A percentile compares a stretch with the other conserved stretches of the same genome.
phyloP scores from a whole-genome alignment of 1,140 invertebrate genomes.

The Teleogryllus occipitalis region DNA sequence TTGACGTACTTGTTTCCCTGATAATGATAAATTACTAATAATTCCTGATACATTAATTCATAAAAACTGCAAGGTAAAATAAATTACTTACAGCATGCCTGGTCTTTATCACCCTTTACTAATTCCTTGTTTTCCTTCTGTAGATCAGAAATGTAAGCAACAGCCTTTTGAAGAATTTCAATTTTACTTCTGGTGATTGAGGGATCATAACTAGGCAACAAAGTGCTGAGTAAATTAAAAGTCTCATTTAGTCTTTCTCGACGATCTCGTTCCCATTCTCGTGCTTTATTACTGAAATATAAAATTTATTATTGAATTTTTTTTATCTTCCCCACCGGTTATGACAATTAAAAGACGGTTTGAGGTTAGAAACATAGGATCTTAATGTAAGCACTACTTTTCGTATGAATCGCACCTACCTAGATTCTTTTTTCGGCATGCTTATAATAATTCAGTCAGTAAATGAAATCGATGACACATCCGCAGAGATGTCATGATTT shows the following conservation, averaged over 20 bases:
- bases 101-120: conserved; percentile 22
- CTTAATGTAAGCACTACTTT: no score
- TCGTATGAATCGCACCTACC: neutral
- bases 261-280: conserved; percentile 43
- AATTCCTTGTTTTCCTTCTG: conserved; percentile 36
- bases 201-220: conserved; percentile 41
- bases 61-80: neutral
- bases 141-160: conserved; percentile 38
- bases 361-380: neutral
- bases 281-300: conserved; percentile 29
- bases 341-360: neutral
- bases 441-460: neutral
- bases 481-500: no score
- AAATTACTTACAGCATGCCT: conserved; percentile 14
- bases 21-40: neutral
- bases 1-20: conserved; percentile 10
- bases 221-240: conserved; percentile 38
- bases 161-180: conserved; percentile 39
- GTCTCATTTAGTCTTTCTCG: conserved; percentile 40
- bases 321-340: neutral
- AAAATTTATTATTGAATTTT: neutral
- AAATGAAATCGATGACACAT: no score
- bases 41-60: neutral
- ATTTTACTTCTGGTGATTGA: conserved; percentile 37
- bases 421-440: neutral